phyloP scores from a whole-genome alignment of 2,888 invertebrate species.

The Melinopterus prodromus region DNA sequence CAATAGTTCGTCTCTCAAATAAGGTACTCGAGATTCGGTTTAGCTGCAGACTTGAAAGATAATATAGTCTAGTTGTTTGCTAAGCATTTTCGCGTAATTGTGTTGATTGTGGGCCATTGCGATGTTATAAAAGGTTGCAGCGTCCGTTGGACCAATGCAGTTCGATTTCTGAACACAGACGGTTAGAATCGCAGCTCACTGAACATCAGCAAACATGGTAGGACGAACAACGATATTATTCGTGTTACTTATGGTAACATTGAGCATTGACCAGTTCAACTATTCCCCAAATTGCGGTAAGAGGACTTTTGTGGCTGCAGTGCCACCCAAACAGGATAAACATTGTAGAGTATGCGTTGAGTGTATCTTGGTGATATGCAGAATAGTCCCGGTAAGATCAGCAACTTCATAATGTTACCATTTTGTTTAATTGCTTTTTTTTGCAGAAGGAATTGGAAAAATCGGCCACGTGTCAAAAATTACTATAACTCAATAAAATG shows the following conservation, averaged over 20 bases:
- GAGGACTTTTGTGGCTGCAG: background rate
- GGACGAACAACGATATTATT: background rate
- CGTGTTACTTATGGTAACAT: conserved; percentile 22
- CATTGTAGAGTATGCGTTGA: conserved; percentile 30
- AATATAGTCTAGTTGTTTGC: background rate
- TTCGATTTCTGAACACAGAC: background rate
- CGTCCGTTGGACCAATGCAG: background rate
- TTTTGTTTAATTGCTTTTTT: background rate
- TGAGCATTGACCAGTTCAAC: conserved; percentile 31
- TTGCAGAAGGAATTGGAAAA: background rate
- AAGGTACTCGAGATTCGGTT: background rate
- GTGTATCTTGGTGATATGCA: conserved; percentile 28
- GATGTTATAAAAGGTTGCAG: background rate
- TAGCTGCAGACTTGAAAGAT: background rate
- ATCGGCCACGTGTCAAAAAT: background rate
- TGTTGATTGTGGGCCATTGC: background rate
- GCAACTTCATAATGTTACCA: background rate
- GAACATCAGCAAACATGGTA: background rate
- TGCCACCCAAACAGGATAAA: background rate
- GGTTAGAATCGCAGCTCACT: background rate
- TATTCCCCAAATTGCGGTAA: conserved; percentile 36
- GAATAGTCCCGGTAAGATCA: conserved; percentile 28
- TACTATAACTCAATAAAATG: no score
- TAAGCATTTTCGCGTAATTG: background rate
- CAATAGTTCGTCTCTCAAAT: background rate